Percentiles rank a stretch among this genome's conserved stretches.
These are phyloP conservation scores for Meta bourneti DNA, from an alignment of 2,888 invertebrate genomes.

Conservation along the genomic window DNA sequence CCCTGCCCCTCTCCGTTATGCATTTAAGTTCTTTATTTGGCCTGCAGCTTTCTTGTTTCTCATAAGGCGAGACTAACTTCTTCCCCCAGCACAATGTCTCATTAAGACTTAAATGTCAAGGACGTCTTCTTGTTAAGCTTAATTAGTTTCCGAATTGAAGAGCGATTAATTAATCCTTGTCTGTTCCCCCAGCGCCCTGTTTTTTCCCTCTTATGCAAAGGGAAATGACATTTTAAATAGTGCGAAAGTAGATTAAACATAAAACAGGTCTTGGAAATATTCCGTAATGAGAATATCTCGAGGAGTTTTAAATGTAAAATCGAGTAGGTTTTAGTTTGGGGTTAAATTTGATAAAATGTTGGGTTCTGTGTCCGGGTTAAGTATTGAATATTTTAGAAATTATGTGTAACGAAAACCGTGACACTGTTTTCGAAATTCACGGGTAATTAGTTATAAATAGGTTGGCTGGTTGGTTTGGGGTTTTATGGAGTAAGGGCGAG, in stretches of 20 bases:
- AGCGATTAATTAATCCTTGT: slow-evolving; percentile 67
- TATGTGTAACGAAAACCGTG: too few species aligned
- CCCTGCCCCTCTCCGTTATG: slow-evolving; percentile 9
- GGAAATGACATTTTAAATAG: slow-evolving; percentile 65
- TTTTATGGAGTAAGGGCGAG: too few species aligned
- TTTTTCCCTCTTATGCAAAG: neutral
- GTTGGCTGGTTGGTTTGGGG: too few species aligned
- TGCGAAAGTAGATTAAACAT: slow-evolving; percentile 15
- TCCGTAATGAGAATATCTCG: neutral
- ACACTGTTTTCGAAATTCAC: too few species aligned
- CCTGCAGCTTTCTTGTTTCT: slow-evolving; percentile 55
- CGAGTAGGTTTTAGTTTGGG: neutral
- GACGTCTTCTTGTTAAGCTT: slow-evolving; percentile 61
- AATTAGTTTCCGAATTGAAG: slow-evolving; percentile 65
- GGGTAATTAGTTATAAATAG: too few species aligned
- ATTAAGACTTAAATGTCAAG: slow-evolving; percentile 71
- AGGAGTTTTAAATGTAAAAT: neutral
- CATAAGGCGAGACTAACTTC: slow-evolving; percentile 47
- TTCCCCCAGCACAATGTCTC: slow-evolving; percentile 34
- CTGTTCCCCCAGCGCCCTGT: neutral
- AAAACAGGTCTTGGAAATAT: neutral
- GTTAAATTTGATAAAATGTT: too few species aligned
- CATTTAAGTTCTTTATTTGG: slow-evolving; percentile 30
- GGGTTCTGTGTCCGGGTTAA: too few species aligned
- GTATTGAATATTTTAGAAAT: too few species aligned